Percentiles rank a stretch among this genome's conserved stretches.
Conservation (phyloP, 2,797 vertebrate genomes). For the Acipenser oxyrinchus region DNA sequence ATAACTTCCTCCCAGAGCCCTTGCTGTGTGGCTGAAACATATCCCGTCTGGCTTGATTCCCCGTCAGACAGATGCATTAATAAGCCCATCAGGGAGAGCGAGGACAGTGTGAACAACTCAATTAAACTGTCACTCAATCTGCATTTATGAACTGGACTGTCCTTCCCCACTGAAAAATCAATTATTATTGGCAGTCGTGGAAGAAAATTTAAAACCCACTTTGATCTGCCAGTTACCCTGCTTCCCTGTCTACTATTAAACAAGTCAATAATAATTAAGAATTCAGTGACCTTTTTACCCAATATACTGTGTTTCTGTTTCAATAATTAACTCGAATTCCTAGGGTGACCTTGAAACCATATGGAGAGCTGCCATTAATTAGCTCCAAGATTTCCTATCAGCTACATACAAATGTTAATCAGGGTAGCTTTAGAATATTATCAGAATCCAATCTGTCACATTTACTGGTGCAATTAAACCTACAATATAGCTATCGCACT, state of each 20-base stretch:
- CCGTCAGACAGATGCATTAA: constrained; percentile 19
- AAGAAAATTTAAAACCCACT: constrained; percentile 11
- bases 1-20: constrained; percentile 8
- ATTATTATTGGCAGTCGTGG: constrained; percentile 13
- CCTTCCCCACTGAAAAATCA: constrained; percentile 10
- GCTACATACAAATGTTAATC: constrained; percentile 11
- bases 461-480: constrained; percentile 8
- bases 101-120: constrained; percentile 12
- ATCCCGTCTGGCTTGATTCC: constrained; percentile 15
- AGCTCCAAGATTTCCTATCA: constrained; percentile 7
- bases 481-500: not conserved
- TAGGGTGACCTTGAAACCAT: constrained; percentile 17
- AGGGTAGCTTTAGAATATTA: constrained; percentile 5
- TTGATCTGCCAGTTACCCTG: constrained; percentile 11
- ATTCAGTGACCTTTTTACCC: constrained; percentile 16
- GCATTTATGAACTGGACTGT: constrained; percentile 14
- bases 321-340: constrained; percentile 18
- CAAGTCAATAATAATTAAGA: constrained; percentile 15
- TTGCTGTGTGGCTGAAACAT: constrained; percentile 20
- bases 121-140: constrained; percentile 17
- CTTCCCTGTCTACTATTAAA: constrained; percentile 9
- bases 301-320: constrained; percentile 12
- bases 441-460: constrained; percentile 13
- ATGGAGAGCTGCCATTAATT: constrained; percentile 7
- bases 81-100: constrained; percentile 13